Conservation (phyloP, 1,140 invertebrate species). For the Zaprionus kolodkinae region DNA sequence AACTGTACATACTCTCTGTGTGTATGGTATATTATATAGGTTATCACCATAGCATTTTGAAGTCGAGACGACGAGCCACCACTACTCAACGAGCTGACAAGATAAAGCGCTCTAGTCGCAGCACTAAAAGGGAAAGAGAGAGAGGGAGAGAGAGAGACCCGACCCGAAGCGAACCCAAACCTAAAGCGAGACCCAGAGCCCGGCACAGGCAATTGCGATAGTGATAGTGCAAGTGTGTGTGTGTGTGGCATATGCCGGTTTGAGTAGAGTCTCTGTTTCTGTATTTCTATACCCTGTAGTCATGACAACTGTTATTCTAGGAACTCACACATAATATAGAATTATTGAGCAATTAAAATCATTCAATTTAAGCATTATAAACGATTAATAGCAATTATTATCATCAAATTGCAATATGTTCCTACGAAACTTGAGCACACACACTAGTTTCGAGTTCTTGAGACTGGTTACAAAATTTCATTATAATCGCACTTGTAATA, state of each 20-base stretch:
- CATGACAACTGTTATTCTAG: neutral
- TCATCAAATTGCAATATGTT: neutral
- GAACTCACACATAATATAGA: neutral
- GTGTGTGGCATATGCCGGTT: constrained; percentile 52
- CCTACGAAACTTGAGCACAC: neutral
- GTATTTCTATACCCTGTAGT: constrained; percentile 19
- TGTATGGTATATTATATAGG: constrained; percentile 57
- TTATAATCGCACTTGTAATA: neutral
- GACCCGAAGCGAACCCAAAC: neutral
- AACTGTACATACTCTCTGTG: constrained; percentile 32
- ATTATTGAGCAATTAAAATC: neutral
- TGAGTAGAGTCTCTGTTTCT: constrained; percentile 17
- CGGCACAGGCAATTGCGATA: constrained; percentile 33
- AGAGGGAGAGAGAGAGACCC: neutral
- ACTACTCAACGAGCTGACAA: constrained; percentile 59
- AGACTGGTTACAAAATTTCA: neutral
- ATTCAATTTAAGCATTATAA: neutral
- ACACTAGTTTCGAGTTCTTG: neutral
- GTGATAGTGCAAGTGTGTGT: constrained; percentile 26
- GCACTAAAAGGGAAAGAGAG: constrained; percentile 59
- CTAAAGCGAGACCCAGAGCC: constrained; percentile 7
- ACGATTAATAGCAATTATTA: no score
- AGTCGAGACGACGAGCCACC: constrained; percentile 17
- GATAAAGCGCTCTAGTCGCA: constrained; percentile 59
- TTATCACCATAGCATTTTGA: constrained; percentile 71